A percentile compares a stretch with the other conserved stretches of the same genome.
These are phyloP conservation scores for Aricia agestis DNA, from an alignment of 1,140 invertebrate genomes.

Conservation along the genomic window DNA sequence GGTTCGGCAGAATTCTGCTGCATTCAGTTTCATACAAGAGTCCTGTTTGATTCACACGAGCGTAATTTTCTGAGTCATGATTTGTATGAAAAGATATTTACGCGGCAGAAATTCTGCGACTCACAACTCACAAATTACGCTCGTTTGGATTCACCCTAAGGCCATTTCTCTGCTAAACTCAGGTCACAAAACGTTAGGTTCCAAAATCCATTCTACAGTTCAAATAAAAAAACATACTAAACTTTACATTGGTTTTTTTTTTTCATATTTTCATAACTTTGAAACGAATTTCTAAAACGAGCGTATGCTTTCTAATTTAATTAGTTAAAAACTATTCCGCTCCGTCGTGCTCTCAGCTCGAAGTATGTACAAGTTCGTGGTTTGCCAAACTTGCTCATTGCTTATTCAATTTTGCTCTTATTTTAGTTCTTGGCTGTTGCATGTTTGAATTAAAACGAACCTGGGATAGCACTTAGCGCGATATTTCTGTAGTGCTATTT, in stretches of 20 bases:
- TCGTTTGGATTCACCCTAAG: no score
- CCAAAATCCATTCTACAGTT: no score
- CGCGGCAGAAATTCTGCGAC: no score
- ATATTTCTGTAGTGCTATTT: not conserved
- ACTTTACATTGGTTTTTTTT: not conserved
- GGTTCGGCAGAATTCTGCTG: no score
- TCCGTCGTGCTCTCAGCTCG: not conserved
- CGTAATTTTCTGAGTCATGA: no score
- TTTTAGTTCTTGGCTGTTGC: conserved; percentile 6
- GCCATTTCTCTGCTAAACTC: no score
- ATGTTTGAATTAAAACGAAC: not conserved
- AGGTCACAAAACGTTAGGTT: no score
- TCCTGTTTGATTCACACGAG: no score
- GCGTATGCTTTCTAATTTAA: conserved; percentile 2
- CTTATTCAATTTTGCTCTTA: not conserved
- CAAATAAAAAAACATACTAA: no score
- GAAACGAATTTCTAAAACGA: not conserved
- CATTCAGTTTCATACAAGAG: no score
- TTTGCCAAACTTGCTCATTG: conserved; percentile 6
- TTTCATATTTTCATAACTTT: not conserved
- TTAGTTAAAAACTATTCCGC: conserved; percentile 6
- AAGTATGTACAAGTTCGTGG: not conserved
- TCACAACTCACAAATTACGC: no score
- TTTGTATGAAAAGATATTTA: no score
- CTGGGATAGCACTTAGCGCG: not conserved